Conservation (phyloP, 2,113 vertebrate genomes). For the Vidua chalybeata region DNA sequence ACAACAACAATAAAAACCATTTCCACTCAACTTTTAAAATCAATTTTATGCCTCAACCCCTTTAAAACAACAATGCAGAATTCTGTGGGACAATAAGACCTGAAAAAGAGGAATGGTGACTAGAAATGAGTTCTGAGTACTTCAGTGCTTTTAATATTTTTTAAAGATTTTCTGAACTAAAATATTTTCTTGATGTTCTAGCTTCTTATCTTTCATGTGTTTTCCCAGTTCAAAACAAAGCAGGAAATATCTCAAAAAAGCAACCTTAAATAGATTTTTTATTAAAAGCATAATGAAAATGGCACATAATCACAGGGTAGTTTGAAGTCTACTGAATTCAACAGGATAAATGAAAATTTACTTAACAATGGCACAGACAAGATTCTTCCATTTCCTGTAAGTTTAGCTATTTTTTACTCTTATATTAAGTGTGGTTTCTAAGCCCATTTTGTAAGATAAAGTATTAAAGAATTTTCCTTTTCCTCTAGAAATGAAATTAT, state of each 20-base stretch:
- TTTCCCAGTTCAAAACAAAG: neutral
- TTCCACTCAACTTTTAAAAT: neutral
- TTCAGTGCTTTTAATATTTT: neutral
- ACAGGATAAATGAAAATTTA: neutral
- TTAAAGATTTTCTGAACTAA: neutral
- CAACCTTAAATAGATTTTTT: neutral
- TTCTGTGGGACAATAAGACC: neutral
- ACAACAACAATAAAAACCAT: too few relatives aligned
- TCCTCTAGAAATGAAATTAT: neutral
- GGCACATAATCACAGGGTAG: neutral
- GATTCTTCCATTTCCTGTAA: neutral
- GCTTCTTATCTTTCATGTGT: neutral
- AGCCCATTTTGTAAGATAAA: neutral
- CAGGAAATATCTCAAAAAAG: neutral
- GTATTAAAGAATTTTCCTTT: neutral
- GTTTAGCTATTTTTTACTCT: neutral
- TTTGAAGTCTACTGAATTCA: neutral
- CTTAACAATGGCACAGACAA: neutral
- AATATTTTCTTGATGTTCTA: neutral
- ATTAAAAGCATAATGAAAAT: neutral
- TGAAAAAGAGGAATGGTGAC: neutral
- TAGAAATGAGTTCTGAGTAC: neutral
- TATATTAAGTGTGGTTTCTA: neutral
- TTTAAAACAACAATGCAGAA: neutral
- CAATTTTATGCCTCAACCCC: neutral